These are phyloP conservation scores for Chrysocyon brachyurus DNA, from an alignment of 2,797 vertebrate genomes.

Conservation along the genomic window DNA sequence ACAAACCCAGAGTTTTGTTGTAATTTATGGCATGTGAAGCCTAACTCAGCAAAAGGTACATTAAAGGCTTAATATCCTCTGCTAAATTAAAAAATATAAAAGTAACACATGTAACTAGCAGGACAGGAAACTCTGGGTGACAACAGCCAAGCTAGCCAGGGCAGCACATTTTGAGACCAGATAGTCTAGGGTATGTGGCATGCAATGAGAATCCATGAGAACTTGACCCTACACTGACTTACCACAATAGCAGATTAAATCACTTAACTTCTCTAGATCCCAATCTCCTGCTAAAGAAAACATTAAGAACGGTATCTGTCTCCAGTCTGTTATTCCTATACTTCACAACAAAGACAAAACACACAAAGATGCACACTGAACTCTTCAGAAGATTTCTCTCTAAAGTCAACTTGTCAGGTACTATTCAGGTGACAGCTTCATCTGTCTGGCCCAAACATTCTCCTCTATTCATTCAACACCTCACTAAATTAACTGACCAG, in stretches of 20 bases:
- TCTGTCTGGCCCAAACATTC: not conserved
- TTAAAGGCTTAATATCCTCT: not conserved
- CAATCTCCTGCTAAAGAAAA: not conserved
- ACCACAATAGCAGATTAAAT: not conserved
- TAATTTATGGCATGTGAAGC: not conserved
- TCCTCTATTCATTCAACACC: conserved; percentile 30
- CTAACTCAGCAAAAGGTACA: not conserved
- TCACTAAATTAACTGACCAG: not conserved
- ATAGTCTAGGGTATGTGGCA: too few species aligned
- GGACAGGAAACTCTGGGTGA: conserved; percentile 18
- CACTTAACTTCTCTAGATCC: conserved; percentile 13
- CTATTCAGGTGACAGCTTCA: conserved; percentile 32
- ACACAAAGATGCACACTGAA: conserved; percentile 10
- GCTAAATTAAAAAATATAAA: not conserved
- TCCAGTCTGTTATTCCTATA: not conserved
- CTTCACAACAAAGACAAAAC: conserved; percentile 58
- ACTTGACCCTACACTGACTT: not conserved
- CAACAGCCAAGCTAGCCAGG: not conserved
- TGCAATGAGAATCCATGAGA: not conserved
- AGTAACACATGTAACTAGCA: not conserved
- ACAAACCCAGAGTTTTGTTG: not conserved
- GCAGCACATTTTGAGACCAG: not conserved
- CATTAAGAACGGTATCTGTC: conserved; percentile 38
- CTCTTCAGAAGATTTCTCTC: conserved; percentile 53
- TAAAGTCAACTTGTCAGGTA: conserved; percentile 21